Conservation (phyloP, 1,140 invertebrate genomes). For the Stegodyphus dumicola region DNA sequence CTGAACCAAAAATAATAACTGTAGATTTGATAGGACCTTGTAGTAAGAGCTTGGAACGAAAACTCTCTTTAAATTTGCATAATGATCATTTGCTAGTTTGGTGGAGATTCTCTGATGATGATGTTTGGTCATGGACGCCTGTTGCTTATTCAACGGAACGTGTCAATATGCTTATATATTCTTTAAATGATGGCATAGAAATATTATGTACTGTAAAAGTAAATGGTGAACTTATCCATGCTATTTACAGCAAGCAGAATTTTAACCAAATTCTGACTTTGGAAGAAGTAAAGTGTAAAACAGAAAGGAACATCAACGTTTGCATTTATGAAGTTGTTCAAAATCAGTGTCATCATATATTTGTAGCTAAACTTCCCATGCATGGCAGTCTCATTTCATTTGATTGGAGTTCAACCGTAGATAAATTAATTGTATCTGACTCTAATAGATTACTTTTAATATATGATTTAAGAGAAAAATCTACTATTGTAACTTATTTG, state of each 20-base stretch:
- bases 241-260: slow-evolving; percentile 37
- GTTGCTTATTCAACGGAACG: slow-evolving; percentile 25
- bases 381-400: slow-evolving; percentile 28
- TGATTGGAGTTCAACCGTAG: slow-evolving; percentile 36
- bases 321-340: slow-evolving; percentile 46
- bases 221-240: slow-evolving; percentile 43
- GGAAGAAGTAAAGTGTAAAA: slow-evolving; percentile 25
- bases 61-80: slow-evolving; percentile 45
- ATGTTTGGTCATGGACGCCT: slow-evolving; percentile 54
- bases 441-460: slow-evolving; percentile 27
- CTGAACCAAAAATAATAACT: slow-evolving; percentile 33
- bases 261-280: slow-evolving; percentile 56
- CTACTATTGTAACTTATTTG: slow-evolving; percentile 28
- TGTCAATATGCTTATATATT: slow-evolving; percentile 49
- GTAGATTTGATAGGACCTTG: slow-evolving; percentile 47
- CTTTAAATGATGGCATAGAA: slow-evolving; percentile 32
- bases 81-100: slow-evolving; percentile 42
- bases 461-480: slow-evolving; percentile 48
- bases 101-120: slow-evolving; percentile 38
- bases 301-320: slow-evolving; percentile 15
- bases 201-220: slow-evolving; percentile 38
- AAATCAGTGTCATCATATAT: slow-evolving; percentile 38
- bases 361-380: slow-evolving; percentile 35
- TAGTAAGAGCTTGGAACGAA: slow-evolving; percentile 39
- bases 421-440: slow-evolving; percentile 43